Percentiles rank a stretch among this genome's conserved stretches.
These are phyloP conservation scores for Hassar affinis DNA, from an alignment of 2,113 vertebrate species.

Conservation along the genomic window DNA sequence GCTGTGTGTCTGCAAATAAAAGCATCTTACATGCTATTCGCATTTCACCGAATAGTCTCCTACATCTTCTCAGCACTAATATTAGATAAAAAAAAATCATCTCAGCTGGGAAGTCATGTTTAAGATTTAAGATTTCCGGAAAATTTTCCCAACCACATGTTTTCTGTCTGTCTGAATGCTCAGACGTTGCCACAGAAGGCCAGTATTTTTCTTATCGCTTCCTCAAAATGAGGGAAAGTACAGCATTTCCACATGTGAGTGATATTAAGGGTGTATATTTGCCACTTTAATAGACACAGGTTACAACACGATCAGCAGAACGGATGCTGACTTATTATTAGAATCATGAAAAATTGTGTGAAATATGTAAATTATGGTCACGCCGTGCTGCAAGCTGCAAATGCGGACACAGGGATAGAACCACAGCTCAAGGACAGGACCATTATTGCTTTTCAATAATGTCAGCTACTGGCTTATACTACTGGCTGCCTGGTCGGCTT, in stretches of 20 bases:
- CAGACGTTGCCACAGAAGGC: not conserved
- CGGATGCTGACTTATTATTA: not conserved
- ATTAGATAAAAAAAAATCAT: not conserved
- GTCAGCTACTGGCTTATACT: conserved; percentile 55
- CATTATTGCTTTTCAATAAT: conserved; percentile 50
- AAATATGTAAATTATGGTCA: not conserved
- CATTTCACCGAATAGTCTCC: too few relatives aligned
- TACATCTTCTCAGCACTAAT: too few relatives aligned
- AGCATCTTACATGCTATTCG: too few relatives aligned
- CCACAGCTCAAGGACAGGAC: conserved; percentile 61
- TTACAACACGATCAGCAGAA: not conserved
- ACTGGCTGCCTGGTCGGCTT: conserved; percentile 34
- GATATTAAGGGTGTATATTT: not conserved
- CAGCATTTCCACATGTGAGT: not conserved
- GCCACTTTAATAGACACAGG: not conserved
- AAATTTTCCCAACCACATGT: not conserved
- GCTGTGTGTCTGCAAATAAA: too few relatives aligned
- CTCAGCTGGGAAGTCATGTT: not conserved
- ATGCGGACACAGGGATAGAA: conserved; percentile 63
- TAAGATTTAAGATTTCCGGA: not conserved
- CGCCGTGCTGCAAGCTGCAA: conserved; percentile 26
- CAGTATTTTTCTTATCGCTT: not conserved
- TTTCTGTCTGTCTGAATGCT: not conserved
- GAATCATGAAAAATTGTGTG: not conserved
- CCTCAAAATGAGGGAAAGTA: not conserved